Evolutionary conservation across 1,140 invertebrate species (phyloP), one percentile per base, ranked within the genome.

Genomic region (Aphaenogaster ashmeadi): DNA sequence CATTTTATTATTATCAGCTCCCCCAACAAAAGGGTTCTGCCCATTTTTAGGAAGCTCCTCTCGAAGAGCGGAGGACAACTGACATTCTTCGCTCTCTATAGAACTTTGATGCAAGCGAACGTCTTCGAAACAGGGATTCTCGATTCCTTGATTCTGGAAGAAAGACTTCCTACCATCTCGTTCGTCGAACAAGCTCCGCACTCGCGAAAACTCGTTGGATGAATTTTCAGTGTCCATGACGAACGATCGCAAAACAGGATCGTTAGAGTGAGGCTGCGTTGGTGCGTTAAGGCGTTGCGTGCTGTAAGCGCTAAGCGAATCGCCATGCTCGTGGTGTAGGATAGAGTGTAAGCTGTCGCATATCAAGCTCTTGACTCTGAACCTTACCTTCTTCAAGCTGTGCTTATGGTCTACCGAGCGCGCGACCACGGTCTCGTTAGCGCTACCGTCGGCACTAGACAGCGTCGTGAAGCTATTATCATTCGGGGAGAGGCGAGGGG

Each of bases 341-440:
- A 94, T 88, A 90, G 91, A 92, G 56, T 89, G 89, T 62, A 94
- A 94, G 91, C 93, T 87, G 87, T 93, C 92, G 92, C 91, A 77
- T 74, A 95, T 85, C 64, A 94, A 91, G 89, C 93, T 94, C 91
- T 94, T 94, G 84, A 94, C 92, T 90, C 88, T 93, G 87, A 92
- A 93, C 91, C 94, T 95, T 95, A 95, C 95, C 95, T 95, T 95
- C 72, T 92, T 92, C 50, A 60, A 71, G 77, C 93, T 91, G 84
- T 90, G 90, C 60, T 92, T 94, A 91, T 90, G 91, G 58, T 93
- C 91, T 81, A 93, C 58, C 54, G 89, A 86, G 86, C 87, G 85
- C 86, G 90, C 60, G 72, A 87, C 87, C 88, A 87, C 78, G 86
- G 54, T 89, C 86, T 72, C 87, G 50, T 74, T 91, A 74, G 85